Evolutionary conservation across 2,888 invertebrate species (phyloP), one percentile per base, ranked within the genome.

Genomic region (Lysandra coridon): DNA sequence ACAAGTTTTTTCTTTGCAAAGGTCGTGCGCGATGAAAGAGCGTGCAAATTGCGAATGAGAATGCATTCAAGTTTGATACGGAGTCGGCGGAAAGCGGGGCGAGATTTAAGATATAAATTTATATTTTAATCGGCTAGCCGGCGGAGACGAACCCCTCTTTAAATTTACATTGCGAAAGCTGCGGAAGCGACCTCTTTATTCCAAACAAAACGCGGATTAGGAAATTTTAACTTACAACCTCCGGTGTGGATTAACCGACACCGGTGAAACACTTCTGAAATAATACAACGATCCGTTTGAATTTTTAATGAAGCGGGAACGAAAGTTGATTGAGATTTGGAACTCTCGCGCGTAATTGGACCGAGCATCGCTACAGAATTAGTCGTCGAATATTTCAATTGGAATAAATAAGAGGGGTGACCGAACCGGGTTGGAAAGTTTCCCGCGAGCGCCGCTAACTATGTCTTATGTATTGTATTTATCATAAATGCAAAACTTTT

Each of bases 311-410:
- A 90, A 91, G 89, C 88, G 87, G 89, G 89, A 88, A 88, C 85
- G 88, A 87, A 86, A 89, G 91, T 92, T 93, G 93, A 93, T 94
- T 92, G 91, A 88, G 89, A 90, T 93, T 94, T 92, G 89, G 92
- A 93, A 92, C 91, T 90, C 90, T 91, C 89, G 90, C 88, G 88
- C 88, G 86, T 90, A 91, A 90, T 90, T 89, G 90, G 88, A 88
- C 85, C 87, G 85, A 85, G 84, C 83, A 82, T 83, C 83, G 84
- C 89, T 90, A 92, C 92, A 90, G 88, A 89, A 90, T 93, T 92
- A 92, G 87, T 87, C 85, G 85, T 87, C 87, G 89, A 92, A 91
- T 91, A 90, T 92, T 92, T 91, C 87, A 87, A 86, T 85, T 86
- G 86, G 85, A 85, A 86, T 85, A 90, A 92, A 91, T 91, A 91